Percentiles rank a stretch among this genome's conserved stretches.
Evolutionary conservation across 2,888 invertebrate species (phyloP).

Genomic region (Apotomis capreana): DNA sequence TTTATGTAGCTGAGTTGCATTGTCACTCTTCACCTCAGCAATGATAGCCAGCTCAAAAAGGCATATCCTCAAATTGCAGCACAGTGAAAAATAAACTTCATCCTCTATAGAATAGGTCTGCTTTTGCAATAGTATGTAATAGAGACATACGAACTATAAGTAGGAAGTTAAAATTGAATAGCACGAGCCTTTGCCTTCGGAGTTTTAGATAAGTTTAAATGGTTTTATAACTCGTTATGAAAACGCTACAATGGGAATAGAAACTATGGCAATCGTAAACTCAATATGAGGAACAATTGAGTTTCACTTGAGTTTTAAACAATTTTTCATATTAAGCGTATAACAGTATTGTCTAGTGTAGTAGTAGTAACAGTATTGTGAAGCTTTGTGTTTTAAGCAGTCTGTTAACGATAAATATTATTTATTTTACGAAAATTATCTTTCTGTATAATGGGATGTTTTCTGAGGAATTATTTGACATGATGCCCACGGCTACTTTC

Average conservation of each 20-base stretch:
- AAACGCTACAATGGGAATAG: slow-evolving; percentile 8
- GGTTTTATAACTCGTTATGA: slow-evolving; percentile 28
- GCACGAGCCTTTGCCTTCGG: slow-evolving; percentile 5
- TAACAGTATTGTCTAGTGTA: too few relatives aligned
- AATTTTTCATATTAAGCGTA: too few relatives aligned
- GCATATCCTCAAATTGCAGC: neutral
- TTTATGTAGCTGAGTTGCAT: too few relatives aligned
- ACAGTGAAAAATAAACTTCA: neutral
- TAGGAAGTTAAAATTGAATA: slow-evolving; percentile 19
- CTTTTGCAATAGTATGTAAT: neutral
- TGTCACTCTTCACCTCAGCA: neutral
- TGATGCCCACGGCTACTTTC: too few relatives aligned
- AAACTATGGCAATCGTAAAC: slow-evolving; percentile 27
- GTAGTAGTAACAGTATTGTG: too few relatives aligned
- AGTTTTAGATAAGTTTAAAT: slow-evolving; percentile 28
- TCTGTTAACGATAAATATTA: too few relatives aligned
- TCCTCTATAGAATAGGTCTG: neutral
- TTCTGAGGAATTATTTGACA: too few relatives aligned
- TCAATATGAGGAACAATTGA: slow-evolving; percentile 9
- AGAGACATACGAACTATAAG: neutral
- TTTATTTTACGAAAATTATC: too few relatives aligned
- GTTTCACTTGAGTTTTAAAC: neutral
- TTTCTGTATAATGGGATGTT: too few relatives aligned
- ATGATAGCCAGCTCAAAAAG: neutral
- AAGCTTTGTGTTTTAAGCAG: too few relatives aligned